A percentile compares a stretch with the other conserved stretches of the same genome.
These are phyloP conservation scores for Eurytoma californica DNA, from an alignment of 2,888 invertebrate genomes.

Conservation along the genomic window DNA sequence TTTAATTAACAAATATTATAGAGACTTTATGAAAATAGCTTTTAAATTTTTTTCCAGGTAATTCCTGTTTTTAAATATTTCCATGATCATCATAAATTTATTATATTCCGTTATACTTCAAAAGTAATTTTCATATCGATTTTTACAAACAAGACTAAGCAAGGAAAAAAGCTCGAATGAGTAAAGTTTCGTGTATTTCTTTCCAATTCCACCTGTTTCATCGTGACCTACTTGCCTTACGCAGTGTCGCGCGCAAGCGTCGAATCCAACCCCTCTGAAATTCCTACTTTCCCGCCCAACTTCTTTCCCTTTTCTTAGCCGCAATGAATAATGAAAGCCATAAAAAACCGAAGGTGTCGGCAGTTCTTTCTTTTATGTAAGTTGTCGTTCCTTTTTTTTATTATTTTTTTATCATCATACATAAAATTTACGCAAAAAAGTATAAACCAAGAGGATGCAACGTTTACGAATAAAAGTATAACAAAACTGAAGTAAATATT, in stretches of 20 bases:
- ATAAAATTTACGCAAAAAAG: no score
- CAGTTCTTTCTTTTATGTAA: background rate
- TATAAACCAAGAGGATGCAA: no score
- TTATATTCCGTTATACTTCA: background rate
- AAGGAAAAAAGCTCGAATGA: constrained; percentile 23
- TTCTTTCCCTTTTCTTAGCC: background rate
- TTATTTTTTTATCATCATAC: no score
- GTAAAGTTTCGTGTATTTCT: constrained; percentile 6
- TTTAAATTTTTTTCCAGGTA: background rate
- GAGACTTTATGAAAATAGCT: background rate
- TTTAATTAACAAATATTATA: background rate
- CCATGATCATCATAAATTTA: no score
- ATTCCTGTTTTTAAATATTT: background rate
- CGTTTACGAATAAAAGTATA: no score
- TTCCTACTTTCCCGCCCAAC: constrained; percentile 2
- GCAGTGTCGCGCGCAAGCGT: constrained; percentile 26
- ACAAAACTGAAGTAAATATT: no score
- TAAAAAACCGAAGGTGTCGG: constrained; percentile 17
- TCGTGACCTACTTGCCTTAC: constrained; percentile 25
- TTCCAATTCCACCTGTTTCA: constrained; percentile 28
- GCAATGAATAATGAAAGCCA: constrained; percentile 7
- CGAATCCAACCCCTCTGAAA: constrained; percentile 11
- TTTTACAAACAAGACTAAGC: background rate
- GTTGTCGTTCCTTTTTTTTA: no score
- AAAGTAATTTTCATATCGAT: background rate